Percentiles rank a stretch among this genome's conserved stretches.
Evolutionary conservation across 2,888 invertebrate species (phyloP).

Genomic region (Diplolepis rosae): DNA sequence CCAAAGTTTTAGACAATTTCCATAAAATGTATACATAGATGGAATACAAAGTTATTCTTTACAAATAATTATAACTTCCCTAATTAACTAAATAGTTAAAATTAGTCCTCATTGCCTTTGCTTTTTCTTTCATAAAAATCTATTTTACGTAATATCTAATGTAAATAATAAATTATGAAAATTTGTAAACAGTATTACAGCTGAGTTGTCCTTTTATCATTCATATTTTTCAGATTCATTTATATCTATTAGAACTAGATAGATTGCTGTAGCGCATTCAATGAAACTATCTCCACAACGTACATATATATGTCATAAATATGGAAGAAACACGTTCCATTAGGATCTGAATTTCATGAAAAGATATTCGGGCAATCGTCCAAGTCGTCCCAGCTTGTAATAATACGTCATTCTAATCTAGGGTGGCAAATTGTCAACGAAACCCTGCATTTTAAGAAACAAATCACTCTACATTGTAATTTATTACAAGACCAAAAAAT

Average conservation of each 20-base stretch:
- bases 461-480: not conserved
- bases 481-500: not conserved
- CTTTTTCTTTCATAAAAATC: too few relatives aligned
- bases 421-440: constrained; percentile 1
- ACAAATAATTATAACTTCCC: too few relatives aligned
- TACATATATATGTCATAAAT: not conserved
- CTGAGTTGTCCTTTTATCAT: not conserved
- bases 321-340: constrained; percentile 9
- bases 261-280: not conserved
- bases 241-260: not conserved
- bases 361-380: constrained; percentile 16
- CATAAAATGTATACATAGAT: too few relatives aligned
- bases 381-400: not conserved
- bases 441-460: not conserved
- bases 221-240: not conserved
- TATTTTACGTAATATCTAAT: too few relatives aligned
- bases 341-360: not conserved
- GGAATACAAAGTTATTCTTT: too few relatives aligned
- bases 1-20: too few relatives aligned
- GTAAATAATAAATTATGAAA: too few relatives aligned
- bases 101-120: too few relatives aligned
- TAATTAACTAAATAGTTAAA: too few relatives aligned
- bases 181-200: too few relatives aligned
- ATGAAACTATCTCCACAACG: not conserved
- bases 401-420: not conserved